phyloP scores from a whole-genome alignment of 1,140 invertebrate species.

The Lordiphosa stackelbergi region DNA sequence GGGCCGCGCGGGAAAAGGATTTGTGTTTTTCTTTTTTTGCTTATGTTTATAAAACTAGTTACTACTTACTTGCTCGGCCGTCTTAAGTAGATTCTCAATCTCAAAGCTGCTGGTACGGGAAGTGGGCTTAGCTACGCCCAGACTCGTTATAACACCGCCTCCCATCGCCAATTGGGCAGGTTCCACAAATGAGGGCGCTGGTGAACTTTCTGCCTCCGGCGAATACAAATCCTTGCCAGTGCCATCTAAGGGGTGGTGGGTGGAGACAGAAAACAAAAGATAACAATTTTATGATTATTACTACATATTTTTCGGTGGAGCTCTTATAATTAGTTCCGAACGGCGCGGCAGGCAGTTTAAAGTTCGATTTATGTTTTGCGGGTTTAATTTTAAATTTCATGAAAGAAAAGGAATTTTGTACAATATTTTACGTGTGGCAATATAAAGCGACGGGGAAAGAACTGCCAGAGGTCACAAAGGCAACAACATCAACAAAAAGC shows the following conservation, averaged over 20 bases:
- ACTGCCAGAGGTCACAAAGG: conserved; percentile 13
- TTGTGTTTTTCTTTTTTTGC: conserved; percentile 45
- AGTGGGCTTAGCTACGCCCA: conserved; percentile 80
- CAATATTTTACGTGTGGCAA: conserved; percentile 36
- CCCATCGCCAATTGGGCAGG: conserved; percentile 49
- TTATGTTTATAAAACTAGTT: conserved; percentile 9
- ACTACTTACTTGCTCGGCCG: conserved; percentile 79
- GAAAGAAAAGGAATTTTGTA: conserved; percentile 53
- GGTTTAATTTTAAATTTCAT: conserved; percentile 72
- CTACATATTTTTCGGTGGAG: conserved; percentile 10
- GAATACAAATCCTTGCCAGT: conserved; percentile 83
- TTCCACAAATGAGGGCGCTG: conserved; percentile 77
- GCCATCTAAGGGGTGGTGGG: conserved; percentile 61
- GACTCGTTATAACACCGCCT: conserved; percentile 38
- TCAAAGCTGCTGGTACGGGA: conserved; percentile 92
- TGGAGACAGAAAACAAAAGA: conserved; percentile 22
- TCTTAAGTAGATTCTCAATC: conserved; percentile 92
- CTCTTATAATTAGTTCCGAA: conserved; percentile 49
- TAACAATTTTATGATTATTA: conserved; percentile 28
- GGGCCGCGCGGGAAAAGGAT: conserved; percentile 32
- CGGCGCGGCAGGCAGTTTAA: conserved; percentile 19
- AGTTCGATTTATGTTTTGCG: conserved; percentile 60
- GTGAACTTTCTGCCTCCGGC: conserved; percentile 81
- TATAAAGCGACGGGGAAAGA: conserved; percentile 50
- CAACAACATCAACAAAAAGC: conserved; percentile 58